phyloP scores from a whole-genome alignment of 2,797 vertebrate species.

The Spheniscus humboldti region DNA sequence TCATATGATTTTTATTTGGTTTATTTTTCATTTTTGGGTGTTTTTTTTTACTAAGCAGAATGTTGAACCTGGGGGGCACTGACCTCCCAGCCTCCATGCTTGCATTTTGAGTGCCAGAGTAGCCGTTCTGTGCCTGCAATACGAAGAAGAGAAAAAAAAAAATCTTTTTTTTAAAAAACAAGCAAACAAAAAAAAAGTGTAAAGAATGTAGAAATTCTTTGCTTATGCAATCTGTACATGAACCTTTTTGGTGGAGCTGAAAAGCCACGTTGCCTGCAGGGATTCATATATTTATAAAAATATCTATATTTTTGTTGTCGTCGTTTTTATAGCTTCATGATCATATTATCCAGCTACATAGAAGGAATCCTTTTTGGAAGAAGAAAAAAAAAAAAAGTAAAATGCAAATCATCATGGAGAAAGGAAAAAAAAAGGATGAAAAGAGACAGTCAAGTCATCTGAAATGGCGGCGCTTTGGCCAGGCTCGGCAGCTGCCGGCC shows the following conservation, averaged over 20 bases:
- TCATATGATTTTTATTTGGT: neutral
- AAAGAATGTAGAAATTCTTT: constrained; percentile 67
- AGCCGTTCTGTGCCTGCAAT: constrained; percentile 86
- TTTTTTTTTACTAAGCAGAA: constrained; percentile 37
- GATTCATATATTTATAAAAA: constrained; percentile 66
- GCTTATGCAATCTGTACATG: constrained; percentile 62
- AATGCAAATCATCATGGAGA: neutral
- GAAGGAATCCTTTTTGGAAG: constrained; percentile 35
- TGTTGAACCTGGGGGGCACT: constrained; percentile 4
- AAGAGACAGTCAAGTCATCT: neutral
- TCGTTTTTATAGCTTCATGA: constrained; percentile 50
- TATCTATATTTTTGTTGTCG: constrained; percentile 66
- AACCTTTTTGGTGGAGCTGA: constrained; percentile 68
- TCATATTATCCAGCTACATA: neutral
- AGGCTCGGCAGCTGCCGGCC: neutral
- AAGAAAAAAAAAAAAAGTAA: neutral
- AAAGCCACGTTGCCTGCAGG: constrained; percentile 68
- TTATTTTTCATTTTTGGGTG: neutral
- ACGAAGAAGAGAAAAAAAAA: constrained; percentile 15
- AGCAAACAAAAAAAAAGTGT: neutral
- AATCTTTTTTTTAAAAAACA: neutral
- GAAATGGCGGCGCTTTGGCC: neutral
- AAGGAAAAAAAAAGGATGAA: neutral
- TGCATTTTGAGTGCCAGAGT: constrained; percentile 71
- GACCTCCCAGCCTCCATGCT: neutral